These are phyloP conservation scores for Furnarius figulus DNA, from an alignment of 2,113 vertebrate species.

Conservation along the genomic window DNA sequence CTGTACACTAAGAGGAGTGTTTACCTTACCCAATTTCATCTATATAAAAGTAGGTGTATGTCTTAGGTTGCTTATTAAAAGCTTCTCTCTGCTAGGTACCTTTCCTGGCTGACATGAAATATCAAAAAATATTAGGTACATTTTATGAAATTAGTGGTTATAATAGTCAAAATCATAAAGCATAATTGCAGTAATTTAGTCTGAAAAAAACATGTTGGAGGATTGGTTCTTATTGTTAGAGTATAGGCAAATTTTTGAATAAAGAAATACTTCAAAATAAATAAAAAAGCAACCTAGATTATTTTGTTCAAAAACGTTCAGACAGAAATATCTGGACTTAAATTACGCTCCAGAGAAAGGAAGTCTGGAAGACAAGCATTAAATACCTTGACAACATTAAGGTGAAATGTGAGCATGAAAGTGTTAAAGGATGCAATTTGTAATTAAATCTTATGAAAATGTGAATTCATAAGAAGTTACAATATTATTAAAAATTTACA, in stretches of 20 bases:
- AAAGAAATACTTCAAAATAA: neutral
- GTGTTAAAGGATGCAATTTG: neutral
- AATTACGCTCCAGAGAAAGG: neutral
- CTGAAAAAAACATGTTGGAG: neutral
- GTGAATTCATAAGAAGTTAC: neutral
- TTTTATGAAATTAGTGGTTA: neutral
- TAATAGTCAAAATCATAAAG: neutral
- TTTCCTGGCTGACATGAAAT: neutral
- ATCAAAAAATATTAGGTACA: neutral
- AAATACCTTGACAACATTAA: neutral
- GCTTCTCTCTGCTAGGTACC: neutral
- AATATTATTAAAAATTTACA: neutral
- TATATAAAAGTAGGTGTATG: neutral
- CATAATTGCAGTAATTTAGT: neutral
- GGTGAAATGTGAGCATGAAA: neutral
- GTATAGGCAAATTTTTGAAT: neutral
- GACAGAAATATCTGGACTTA: neutral
- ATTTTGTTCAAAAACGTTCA: neutral
- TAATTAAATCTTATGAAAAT: neutral
- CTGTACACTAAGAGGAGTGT: neutral
- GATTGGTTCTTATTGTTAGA: neutral
- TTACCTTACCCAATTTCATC: neutral
- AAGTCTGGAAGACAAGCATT: neutral
- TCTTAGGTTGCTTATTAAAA: neutral
- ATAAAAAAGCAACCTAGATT: neutral